phyloP scores from a whole-genome alignment of 2,888 invertebrate genomes.

The Trichogramma dendrolimi region DNA sequence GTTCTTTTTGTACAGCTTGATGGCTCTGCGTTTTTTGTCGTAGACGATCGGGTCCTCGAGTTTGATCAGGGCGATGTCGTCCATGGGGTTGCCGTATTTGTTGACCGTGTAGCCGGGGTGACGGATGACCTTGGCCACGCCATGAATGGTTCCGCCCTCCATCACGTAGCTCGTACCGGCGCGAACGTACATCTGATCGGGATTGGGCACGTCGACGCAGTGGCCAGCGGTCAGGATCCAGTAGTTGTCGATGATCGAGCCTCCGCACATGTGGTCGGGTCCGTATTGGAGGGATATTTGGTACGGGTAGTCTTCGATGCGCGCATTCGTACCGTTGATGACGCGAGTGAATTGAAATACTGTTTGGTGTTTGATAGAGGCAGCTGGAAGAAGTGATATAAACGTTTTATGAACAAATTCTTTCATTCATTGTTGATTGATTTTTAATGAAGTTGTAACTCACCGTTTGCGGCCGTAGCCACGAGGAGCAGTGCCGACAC shows the following conservation, averaged over 20 bases:
- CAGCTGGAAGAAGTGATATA: too few relatives aligned
- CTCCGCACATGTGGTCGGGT: conserved; percentile 57
- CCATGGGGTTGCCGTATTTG: neutral
- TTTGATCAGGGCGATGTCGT: conserved; percentile 58
- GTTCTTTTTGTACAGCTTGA: conserved; percentile 36
- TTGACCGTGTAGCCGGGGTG: conserved; percentile 10
- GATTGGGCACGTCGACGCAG: conserved; percentile 44
- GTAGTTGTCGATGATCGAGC: conserved; percentile 54
- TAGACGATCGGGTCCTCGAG: conserved; percentile 53
- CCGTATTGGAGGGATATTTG: conserved; percentile 29
- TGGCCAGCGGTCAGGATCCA: conserved; percentile 60
- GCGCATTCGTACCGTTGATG: conserved; percentile 24
- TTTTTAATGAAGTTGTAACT: neutral
- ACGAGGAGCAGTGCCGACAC: neutral
- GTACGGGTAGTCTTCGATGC: conserved; percentile 30
- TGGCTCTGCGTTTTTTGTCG: conserved; percentile 51
- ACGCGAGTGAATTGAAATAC: conserved; percentile 9
- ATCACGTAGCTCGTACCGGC: conserved; percentile 49
- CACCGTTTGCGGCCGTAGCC: neutral
- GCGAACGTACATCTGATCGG: neutral
- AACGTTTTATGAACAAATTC: too few relatives aligned
- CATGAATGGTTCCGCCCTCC: conserved; percentile 23
- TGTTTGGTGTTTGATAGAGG: too few relatives aligned
- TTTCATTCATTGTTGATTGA: too few relatives aligned
- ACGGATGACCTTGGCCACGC: conserved; percentile 15